phyloP scores from a whole-genome alignment of 30 jellyfish, hydroid and myxozoan genomes.

The Hydra vulgaris region DNA sequence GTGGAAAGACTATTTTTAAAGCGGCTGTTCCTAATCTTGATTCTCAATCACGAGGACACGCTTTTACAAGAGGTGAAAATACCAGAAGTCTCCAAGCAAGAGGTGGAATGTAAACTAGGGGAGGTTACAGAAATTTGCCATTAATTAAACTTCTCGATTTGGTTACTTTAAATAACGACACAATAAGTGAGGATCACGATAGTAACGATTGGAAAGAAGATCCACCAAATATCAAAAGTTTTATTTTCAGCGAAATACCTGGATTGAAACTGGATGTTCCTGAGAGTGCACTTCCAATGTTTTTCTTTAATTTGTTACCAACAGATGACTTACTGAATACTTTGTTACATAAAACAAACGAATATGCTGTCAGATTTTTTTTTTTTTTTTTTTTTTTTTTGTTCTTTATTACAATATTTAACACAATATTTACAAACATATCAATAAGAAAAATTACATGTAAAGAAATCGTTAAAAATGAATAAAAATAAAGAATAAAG shows the following conservation, averaged over 20 bases:
- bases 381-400: too few species aligned
- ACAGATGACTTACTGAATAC: conserved; percentile 15
- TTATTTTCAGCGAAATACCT: conserved; percentile 9
- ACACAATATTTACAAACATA: too few species aligned
- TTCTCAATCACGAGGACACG: conserved; percentile 8
- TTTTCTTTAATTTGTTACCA: conserved; percentile 8
- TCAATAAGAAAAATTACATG: too few species aligned
- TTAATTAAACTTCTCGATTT: neutral
- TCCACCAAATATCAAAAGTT: conserved; percentile 5
- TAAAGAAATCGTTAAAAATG: too few species aligned
- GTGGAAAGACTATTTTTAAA: conserved; percentile 3
- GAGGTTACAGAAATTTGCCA: neutral
- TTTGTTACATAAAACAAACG: conserved; percentile 7
- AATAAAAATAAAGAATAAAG: too few species aligned
- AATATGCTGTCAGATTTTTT: conserved; percentile 3
- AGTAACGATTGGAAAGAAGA: conserved; percentile 8
- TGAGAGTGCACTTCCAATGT: conserved; percentile 5
- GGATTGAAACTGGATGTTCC: conserved; percentile 4
- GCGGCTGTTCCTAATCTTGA: neutral
- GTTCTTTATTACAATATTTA: too few species aligned
- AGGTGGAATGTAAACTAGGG: too few species aligned
- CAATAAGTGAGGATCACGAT: neutral
- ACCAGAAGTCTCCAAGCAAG: neutral
- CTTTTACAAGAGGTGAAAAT: conserved; percentile 7
- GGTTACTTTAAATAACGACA: neutral